These are phyloP conservation scores for Oceanodroma leucorhoa DNA, from an alignment of 2,797 vertebrate species.

Conservation along the genomic window DNA sequence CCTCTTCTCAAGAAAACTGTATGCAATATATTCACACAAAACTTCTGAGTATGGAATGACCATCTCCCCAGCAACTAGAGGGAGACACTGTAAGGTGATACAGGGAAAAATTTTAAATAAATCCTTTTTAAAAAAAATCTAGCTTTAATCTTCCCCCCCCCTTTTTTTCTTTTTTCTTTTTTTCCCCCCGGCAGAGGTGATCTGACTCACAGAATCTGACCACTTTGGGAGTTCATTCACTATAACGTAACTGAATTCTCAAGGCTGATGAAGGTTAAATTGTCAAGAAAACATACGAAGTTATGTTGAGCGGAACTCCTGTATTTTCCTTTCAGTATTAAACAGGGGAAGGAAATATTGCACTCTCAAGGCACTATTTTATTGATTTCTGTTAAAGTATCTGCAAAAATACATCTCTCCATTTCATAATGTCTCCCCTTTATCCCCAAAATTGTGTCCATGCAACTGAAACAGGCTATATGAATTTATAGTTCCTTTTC, in stretches of 20 bases:
- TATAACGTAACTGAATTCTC: background rate
- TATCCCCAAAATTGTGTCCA: too few species aligned
- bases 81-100: background rate
- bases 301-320: background rate
- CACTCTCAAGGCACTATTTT: background rate
- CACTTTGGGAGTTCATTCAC: background rate
- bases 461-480: background rate
- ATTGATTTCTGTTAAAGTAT: background rate
- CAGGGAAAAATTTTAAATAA: background rate
- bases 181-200: background rate
- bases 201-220: background rate
- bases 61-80: constrained; percentile 13
- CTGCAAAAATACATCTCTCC: background rate
- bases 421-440: background rate
- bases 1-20: background rate
- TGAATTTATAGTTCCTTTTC: background rate
- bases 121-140: background rate
- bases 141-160: fast-evolving
- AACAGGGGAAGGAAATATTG: background rate
- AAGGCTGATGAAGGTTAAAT: background rate
- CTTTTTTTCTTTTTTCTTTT: fast-evolving
- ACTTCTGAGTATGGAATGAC: fast-evolving
- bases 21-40: background rate
- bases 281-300: background rate
- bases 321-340: background rate